Base-by-base conservation (phyloP, 2,797 vertebrate genomes). In the Pipistrellus pipistrellus region DNA sequence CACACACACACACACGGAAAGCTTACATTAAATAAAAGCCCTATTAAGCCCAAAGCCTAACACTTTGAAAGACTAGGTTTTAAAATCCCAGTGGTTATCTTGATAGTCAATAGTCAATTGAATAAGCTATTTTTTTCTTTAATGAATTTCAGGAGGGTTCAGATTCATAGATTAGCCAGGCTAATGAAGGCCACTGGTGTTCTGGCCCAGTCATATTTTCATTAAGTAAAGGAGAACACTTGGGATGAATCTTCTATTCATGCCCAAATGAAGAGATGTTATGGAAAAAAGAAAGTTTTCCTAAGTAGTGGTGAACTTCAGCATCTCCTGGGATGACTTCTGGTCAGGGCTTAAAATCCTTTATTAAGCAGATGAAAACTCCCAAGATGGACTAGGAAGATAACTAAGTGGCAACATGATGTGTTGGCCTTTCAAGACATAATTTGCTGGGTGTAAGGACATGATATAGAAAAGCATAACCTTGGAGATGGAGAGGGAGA, bases 141-240 rank as follows among this genome's bases (percentile, higher is more conserved):
- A 94, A 95, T 91, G 71, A 81, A 94, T 96, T 96, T 94, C 72
- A 92, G 76, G 32, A 92, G 38, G 46, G 46, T 73, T 96, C 80
- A 57, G 55, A 86, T 85, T 91, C 41, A 72, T 68, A 88, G 51
- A 93, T 76, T 62, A 80, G 55, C 17, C 53, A 86, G 62, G 59
- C 59, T 94, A 96, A 87, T 64, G 38, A 92, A 93, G 71, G 41
- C 68, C 57, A 73, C 4, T 81, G 83, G 53, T 15, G 0, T 76
- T 93, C 51, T 62, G 32, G 51, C 27, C 81, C n/a, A 53, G 23
- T 62, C 48, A 80, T 64, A 32, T 64, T 89, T 91, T 81, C 51
- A 73, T 25, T 38, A 90, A 48, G 55, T 81, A 88, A 64, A 94
- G 35, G 35, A 78, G 44, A 92, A 94, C 44, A 73, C 21, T 41